phyloP scores from a whole-genome alignment of 92 coral and sea anemone genomes.

The Epizoanthus ramosus region DNA sequence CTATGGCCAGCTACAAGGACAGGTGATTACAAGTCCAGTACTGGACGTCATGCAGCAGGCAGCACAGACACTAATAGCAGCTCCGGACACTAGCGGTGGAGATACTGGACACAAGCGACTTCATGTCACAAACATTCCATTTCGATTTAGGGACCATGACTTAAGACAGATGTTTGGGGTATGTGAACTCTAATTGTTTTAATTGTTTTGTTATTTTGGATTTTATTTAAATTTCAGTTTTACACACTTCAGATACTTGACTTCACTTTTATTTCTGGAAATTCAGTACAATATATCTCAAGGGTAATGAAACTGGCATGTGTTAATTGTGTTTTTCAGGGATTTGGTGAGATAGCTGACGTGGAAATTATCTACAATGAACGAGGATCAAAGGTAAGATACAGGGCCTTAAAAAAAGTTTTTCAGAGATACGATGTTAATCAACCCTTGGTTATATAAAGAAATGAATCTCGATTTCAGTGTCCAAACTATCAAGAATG shows the following conservation, averaged over 20 bases:
- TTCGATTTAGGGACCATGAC: slow-evolving; percentile 91
- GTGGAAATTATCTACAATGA: slow-evolving; percentile 97
- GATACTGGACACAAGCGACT: slow-evolving; percentile 80
- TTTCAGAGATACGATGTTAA: too few relatives aligned
- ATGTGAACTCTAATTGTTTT: slow-evolving; percentile 13
- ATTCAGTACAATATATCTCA: too few relatives aligned
- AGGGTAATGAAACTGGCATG: too few relatives aligned
- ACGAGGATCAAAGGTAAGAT: slow-evolving; percentile 92
- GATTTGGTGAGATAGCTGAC: slow-evolving; percentile 90
- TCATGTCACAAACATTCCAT: slow-evolving; percentile 96
- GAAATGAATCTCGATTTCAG: too few relatives aligned
- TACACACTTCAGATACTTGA: too few relatives aligned
- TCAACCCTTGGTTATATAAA: too few relatives aligned
- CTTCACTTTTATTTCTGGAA: too few relatives aligned
- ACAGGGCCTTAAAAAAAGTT: too few relatives aligned
- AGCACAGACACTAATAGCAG: slow-evolving; percentile 49
- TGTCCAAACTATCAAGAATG: too few relatives aligned
- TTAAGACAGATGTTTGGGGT: slow-evolving; percentile 98
- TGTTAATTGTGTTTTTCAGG: slow-evolving; percentile 58
- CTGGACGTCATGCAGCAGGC: slow-evolving; percentile 60
- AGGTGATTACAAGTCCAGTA: slow-evolving; percentile 25
- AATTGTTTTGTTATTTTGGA: too few relatives aligned
- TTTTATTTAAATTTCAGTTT: too few relatives aligned
- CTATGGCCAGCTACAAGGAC: slow-evolving; percentile 56
- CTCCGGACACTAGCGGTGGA: slow-evolving; percentile 50